Conservation (phyloP, 2,888 invertebrate species). For the Tipula helvola region DNA sequence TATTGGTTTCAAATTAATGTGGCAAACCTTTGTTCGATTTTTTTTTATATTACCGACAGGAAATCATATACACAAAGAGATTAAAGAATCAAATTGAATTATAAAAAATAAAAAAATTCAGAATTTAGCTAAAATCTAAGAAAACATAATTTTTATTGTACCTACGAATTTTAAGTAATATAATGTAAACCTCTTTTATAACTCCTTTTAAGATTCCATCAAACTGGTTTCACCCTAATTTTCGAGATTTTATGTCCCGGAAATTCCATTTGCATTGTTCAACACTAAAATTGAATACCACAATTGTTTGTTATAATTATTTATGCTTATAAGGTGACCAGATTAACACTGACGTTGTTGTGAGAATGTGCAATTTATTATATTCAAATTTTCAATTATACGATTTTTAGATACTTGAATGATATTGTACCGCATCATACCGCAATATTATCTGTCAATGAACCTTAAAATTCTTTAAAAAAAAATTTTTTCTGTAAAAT, state of each 20-base stretch:
- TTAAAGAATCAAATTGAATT: background rate
- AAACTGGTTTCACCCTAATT: background rate
- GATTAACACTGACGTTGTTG: background rate
- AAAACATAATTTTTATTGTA: background rate
- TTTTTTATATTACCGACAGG: background rate
- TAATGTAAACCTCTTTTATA: background rate
- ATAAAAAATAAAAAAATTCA: background rate
- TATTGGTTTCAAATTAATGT: background rate
- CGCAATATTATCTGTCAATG: no score
- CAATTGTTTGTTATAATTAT: background rate
- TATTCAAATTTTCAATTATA: no score
- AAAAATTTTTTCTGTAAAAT: no score
- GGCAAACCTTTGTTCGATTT: background rate
- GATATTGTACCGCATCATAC: no score
- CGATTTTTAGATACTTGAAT: no score
- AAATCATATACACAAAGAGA: background rate
- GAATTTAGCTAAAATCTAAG: background rate
- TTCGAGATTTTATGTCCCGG: background rate
- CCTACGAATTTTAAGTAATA: background rate
- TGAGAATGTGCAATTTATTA: no score
- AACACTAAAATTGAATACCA: background rate
- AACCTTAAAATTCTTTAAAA: no score
- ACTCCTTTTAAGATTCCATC: background rate
- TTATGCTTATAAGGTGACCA: background rate
- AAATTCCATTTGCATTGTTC: background rate